Evolutionary conservation across 2,797 vertebrate species (phyloP).

Genomic region (Lutjanus campechanus): DNA sequence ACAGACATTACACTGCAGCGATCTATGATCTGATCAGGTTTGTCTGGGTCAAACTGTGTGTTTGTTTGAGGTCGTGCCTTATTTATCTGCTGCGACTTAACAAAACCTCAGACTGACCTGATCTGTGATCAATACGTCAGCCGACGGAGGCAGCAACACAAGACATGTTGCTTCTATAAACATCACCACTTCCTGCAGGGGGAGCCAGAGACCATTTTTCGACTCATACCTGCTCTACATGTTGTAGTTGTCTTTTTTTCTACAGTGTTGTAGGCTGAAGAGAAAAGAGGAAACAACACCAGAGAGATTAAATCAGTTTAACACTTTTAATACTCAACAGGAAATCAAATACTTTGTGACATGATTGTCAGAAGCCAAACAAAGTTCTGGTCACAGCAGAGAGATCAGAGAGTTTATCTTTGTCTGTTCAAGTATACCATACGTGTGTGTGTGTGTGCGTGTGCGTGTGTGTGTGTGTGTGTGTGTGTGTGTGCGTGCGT

Average conservation of each 20-base stretch:
- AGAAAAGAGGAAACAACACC: neutral
- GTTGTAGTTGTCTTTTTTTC: neutral
- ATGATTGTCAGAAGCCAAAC: neutral
- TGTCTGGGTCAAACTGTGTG: neutral
- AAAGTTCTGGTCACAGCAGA: neutral
- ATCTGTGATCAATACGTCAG: slow-evolving; percentile 10
- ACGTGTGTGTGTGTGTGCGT: neutral
- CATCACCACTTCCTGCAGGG: neutral
- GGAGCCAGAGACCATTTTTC: neutral
- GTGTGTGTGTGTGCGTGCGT: no score
- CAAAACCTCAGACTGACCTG: neutral
- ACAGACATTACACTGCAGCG: neutral
- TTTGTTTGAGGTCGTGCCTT: neutral
- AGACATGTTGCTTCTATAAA: no score
- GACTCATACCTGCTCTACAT: neutral
- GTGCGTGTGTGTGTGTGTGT: neutral
- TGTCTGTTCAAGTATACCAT: neutral
- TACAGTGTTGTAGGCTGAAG: neutral
- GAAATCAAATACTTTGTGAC: neutral
- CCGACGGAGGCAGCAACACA: no score
- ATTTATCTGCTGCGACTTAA: neutral
- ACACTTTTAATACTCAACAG: neutral
- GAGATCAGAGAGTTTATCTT: neutral
- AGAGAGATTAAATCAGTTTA: neutral
- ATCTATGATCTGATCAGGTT: slow-evolving; percentile 11